These are phyloP conservation scores for Pterocles orientalis DNA, from an alignment of 2,113 vertebrate species.

Conservation along the genomic window DNA sequence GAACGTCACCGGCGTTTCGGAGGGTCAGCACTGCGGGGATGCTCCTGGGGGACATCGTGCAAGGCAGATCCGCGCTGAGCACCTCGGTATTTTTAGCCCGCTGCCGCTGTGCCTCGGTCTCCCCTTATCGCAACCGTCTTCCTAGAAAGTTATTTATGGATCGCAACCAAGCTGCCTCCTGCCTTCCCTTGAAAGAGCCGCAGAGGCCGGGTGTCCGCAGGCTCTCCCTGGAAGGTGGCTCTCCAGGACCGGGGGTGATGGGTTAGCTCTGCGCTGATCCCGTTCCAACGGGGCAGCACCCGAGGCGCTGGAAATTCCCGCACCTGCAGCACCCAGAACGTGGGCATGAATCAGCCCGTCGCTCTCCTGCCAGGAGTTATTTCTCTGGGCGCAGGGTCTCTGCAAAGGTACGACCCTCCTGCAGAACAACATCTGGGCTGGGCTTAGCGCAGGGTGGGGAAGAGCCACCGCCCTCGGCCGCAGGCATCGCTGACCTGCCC, in stretches of 20 bases:
- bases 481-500: fast-evolving
- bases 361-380: background rate
- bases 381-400: background rate
- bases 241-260: background rate
- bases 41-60: background rate
- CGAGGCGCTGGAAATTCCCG: background rate
- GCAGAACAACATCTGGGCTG: fast-evolving
- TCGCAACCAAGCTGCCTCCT: background rate
- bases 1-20: fast-evolving
- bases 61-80: background rate
- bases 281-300: fast-evolving
- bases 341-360: fast-evolving
- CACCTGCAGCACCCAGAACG: background rate
- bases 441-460: background rate
- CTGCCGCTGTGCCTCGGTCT: background rate
- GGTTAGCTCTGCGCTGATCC: background rate
- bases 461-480: background rate
- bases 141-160: slow-evolving; percentile 43
- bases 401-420: fast-evolving
- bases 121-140: background rate
- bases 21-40: background rate
- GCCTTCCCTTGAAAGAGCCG: background rate
- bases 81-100: fast-evolving
- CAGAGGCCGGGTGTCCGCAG: background rate
- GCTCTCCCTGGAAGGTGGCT: background rate